phyloP scores from a whole-genome alignment of 2,797 vertebrate genomes.

The Enteromius argenteus region DNA sequence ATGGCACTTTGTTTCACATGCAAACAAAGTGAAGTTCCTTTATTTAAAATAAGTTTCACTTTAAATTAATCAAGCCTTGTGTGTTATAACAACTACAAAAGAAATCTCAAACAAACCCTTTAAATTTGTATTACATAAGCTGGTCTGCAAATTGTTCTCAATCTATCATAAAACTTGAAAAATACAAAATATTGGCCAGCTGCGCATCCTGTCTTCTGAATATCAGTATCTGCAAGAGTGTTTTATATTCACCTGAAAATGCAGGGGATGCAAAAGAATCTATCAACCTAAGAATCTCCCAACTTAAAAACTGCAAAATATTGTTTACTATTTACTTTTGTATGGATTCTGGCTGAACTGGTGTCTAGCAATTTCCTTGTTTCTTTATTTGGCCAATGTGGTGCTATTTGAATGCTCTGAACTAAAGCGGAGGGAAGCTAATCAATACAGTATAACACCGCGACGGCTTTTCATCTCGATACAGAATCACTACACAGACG shows the following conservation, averaged over 20 bases:
- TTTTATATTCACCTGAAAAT: background rate
- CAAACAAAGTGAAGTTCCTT: background rate
- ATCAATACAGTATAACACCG: slow-evolving; percentile 37
- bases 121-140: background rate
- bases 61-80: background rate
- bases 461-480: slow-evolving; percentile 36
- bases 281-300: background rate
- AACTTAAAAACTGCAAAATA: background rate
- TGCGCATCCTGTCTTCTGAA: background rate
- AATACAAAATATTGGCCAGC: background rate
- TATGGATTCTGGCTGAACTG: background rate
- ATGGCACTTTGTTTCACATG: background rate
- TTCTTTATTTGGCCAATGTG: slow-evolving; percentile 35
- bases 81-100: background rate
- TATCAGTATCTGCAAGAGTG: background rate
- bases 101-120: background rate
- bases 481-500: slow-evolving; percentile 45
- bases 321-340: background rate
- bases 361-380: background rate
- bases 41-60: background rate
- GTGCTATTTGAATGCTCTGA: slow-evolving; percentile 33
- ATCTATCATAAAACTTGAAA: background rate
- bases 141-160: background rate
- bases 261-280: background rate
- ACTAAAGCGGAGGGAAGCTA: slow-evolving; percentile 11